These are phyloP conservation scores for Diorhabda elongata DNA, from an alignment of 1,140 invertebrate species.

Conservation along the genomic window DNA sequence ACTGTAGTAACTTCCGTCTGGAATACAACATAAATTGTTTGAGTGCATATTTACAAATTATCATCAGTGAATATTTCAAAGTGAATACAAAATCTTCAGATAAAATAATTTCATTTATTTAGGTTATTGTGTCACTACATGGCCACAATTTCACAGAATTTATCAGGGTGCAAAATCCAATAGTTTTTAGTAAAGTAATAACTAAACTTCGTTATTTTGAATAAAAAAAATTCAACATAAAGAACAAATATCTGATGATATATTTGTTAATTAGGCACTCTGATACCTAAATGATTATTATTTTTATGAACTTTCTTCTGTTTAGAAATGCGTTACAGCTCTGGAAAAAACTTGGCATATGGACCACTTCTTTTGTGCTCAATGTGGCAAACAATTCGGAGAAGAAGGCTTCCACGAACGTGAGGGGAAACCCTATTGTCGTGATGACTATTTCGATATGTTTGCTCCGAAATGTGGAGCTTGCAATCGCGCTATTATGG, in stretches of 20 bases:
- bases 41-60: neutral
- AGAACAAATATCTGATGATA: too few relatives aligned
- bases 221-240: too few relatives aligned
- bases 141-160: too few relatives aligned
- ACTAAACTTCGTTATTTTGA: too few relatives aligned
- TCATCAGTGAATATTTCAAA: neutral
- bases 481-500: conserved; percentile 94
- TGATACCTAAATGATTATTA: too few relatives aligned
- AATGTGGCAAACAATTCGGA: conserved; percentile 95
- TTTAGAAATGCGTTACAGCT: conserved; percentile 97
- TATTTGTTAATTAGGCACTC: too few relatives aligned
- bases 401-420: conserved; percentile 95
- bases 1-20: too few relatives aligned
- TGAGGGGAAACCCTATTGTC: conserved; percentile 91
- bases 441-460: conserved; percentile 95
- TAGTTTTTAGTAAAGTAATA: too few relatives aligned
- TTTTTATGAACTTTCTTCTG: conserved; percentile 29
- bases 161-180: too few relatives aligned
- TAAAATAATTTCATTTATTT: too few relatives aligned
- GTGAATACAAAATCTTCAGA: neutral
- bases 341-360: conserved; percentile 99
- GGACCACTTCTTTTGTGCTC: conserved; percentile 98
- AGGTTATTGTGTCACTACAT: too few relatives aligned
- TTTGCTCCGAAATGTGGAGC: conserved; percentile 99
- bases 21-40: neutral